Evolutionary conservation across 2,797 vertebrate species (phyloP).

Genomic region (Margarornis squamiger): DNA sequence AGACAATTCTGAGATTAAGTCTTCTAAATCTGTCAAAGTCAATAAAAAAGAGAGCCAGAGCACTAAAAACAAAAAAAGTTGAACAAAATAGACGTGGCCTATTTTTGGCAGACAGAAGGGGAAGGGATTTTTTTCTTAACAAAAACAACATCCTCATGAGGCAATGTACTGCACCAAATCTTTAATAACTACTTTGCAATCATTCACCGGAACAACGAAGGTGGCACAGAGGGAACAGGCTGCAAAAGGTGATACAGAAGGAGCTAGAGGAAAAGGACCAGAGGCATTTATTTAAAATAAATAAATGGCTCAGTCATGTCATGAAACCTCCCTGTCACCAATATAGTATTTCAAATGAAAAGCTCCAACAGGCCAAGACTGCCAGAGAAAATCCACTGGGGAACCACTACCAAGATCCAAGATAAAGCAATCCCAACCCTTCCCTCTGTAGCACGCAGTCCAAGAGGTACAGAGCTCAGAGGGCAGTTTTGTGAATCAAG

Average conservation of each 20-base stretch:
- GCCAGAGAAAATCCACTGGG: not conserved
- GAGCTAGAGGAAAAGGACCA: not conserved
- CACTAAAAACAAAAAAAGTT: not conserved
- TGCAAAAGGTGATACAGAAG: not conserved
- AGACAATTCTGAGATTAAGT: constrained; percentile 35
- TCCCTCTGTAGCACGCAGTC: rapidly evolving
- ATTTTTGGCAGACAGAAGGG: not conserved
- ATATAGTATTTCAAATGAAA: not conserved
- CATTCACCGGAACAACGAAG: not conserved
- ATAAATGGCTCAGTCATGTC: not conserved
- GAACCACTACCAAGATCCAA: not conserved
- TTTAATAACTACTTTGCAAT: not conserved
- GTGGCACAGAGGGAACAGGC: not conserved
- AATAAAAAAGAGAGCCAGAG: not conserved
- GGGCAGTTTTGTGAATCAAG: not conserved
- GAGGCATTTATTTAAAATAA: not conserved
- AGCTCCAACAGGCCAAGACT: not conserved
- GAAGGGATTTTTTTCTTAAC: not conserved
- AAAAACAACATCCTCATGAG: not conserved
- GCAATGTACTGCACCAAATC: not conserved
- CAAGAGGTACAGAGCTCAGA: not conserved
- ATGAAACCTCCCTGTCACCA: not conserved
- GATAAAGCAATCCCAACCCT: not conserved
- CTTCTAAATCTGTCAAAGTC: constrained; percentile 42
- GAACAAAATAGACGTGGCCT: not conserved